phyloP scores from a whole-genome alignment of 2,888 invertebrate genomes.

The Slavum lentiscoides region DNA sequence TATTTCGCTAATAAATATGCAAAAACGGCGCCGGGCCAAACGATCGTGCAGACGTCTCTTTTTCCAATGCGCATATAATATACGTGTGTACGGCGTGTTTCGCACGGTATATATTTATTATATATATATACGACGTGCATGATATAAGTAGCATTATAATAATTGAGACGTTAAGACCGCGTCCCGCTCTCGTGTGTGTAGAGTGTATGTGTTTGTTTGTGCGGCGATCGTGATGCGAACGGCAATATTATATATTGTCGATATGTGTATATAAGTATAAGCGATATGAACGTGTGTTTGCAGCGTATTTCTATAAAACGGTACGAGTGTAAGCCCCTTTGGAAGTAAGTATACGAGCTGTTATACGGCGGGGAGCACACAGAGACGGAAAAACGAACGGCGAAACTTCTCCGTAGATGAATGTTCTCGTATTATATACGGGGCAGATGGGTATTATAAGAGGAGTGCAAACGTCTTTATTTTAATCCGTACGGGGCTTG shows the following conservation, averaged over 20 bases:
- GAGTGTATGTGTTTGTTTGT: neutral
- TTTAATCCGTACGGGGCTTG: no score
- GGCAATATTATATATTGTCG: neutral
- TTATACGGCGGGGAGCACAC: no score
- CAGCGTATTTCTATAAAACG: neutral
- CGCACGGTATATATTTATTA: neutral
- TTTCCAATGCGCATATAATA: neutral
- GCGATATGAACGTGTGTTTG: neutral
- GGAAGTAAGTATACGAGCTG: no score
- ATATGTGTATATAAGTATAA: neutral
- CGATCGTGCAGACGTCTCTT: constrained; percentile 41
- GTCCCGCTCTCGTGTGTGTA: neutral
- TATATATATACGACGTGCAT: neutral
- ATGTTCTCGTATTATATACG: no score
- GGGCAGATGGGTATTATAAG: no score
- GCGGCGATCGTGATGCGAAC: constrained; percentile 24
- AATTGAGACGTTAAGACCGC: constrained; percentile 33
- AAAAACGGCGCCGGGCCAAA: constrained; percentile 46
- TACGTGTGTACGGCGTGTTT: no score
- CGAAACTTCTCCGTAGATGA: no score
- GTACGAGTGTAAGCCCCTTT: neutral
- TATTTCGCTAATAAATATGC: constrained; percentile 50
- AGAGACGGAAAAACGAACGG: no score
- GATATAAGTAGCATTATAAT: constrained; percentile 23
- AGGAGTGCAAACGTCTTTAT: no score